Conservation (phyloP, 2,888 invertebrate species). For the Mimumesa dahlbomi region DNA sequence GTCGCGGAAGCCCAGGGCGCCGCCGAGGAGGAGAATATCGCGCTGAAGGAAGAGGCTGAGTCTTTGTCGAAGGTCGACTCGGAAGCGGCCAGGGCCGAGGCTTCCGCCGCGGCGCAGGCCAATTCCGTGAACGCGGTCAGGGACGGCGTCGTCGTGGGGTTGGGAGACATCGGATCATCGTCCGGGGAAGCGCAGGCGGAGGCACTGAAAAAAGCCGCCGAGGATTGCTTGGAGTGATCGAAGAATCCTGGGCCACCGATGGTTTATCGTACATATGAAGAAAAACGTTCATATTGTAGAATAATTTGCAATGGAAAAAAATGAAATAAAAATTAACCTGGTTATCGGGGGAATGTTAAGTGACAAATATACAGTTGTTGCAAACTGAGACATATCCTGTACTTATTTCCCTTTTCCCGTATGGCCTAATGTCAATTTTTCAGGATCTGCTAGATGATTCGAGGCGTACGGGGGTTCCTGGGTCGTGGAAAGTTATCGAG, state of each 20-base stretch:
- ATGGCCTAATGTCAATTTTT: too few relatives aligned
- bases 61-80: not conserved
- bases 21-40: not conserved
- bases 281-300: not conserved
- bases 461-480: too few relatives aligned
- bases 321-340: too few relatives aligned
- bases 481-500: too few relatives aligned
- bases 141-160: conserved; percentile 22
- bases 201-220: not conserved
- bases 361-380: too few relatives aligned
- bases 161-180: not conserved
- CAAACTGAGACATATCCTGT: too few relatives aligned
- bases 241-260: not conserved
- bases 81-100: not conserved
- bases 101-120: conserved; percentile 3
- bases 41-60: not conserved
- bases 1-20: not conserved
- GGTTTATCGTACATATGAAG: not conserved
- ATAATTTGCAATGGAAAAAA: too few relatives aligned
- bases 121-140: not conserved
- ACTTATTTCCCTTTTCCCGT: too few relatives aligned
- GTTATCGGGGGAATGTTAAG: too few relatives aligned
- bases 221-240: not conserved
- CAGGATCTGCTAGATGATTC: too few relatives aligned
- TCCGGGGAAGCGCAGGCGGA: not conserved